Evolutionary conservation across 2,113 vertebrate genomes (phyloP), one percentile per base, ranked within the genome.

Genomic region (Nettapus auritus): DNA sequence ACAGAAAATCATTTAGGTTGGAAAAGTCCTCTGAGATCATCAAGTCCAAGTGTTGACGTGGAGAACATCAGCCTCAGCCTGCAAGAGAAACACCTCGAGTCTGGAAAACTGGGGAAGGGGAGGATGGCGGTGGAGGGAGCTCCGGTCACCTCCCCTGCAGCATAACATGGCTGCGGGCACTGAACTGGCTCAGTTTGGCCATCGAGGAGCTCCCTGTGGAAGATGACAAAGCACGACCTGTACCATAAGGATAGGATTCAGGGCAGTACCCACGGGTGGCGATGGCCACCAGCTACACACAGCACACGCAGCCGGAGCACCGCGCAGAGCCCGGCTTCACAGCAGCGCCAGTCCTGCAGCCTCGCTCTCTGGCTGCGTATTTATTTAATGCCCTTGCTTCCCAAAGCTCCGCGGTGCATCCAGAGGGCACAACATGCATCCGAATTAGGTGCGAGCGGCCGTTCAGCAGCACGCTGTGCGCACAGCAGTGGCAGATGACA

Each of bases 241-340:
- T 25, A 10, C 11, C 23, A 36, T 42, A 76, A 82, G 48, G 11
- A 50, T 70, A 59, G 40, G 62, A 71, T 4, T 2, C 0, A 0
- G 62, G 20, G 48, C 68, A 38, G 63, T 21, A 64, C 53, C 2
- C 67, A 21, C 42, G 70, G 31, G 36, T 53, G 21, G 33, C 6
- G 0, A 13, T 67, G 66, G 28, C 48, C 23, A 52, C 59, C 74
- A 28, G 36, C 29, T 28, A 66, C 60, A 12, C 44, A 40, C 68
- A 33, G 33, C 81, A 16, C 33, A 4, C 9, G n/a, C 52, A 55
- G 76, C 3, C 2, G 33, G 38, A 46, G 19, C 46, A 46, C 46
- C 46, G 46, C 19, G 46, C 46, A 22, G 48, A 69, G 20, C 60
- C 55, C 8, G 7, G 59, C 59, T 26, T 29, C 17, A n/a, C 14